phyloP scores from a whole-genome alignment of 2,113 vertebrate species.

The Cinclus mexicanus region DNA sequence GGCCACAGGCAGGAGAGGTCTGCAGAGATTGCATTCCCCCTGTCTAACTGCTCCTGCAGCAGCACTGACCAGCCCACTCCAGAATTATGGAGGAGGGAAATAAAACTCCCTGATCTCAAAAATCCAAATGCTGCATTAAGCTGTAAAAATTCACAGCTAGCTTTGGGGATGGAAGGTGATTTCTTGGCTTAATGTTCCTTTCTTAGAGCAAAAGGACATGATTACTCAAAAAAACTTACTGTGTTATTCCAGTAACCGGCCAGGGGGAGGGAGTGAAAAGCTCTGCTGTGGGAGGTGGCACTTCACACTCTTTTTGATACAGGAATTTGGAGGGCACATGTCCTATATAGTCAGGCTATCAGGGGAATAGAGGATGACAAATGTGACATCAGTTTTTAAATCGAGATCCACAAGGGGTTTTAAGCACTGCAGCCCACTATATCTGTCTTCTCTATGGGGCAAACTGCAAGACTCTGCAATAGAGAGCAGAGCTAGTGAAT shows the following conservation, averaged over 20 bases:
- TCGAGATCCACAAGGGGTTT: conserved; percentile 14
- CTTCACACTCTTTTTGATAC: neutral
- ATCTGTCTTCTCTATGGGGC: conserved; percentile 18
- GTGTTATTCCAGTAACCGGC: neutral
- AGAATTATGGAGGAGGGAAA: neutral
- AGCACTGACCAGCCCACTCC: neutral
- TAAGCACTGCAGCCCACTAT: neutral
- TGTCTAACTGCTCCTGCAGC: neutral
- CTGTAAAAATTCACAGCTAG: conserved; percentile 17
- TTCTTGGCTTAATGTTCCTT: conserved; percentile 12
- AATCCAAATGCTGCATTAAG: neutral
- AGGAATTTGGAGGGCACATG: conserved; percentile 9
- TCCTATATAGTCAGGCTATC: neutral
- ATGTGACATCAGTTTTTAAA: conserved; percentile 19
- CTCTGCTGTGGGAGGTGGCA: neutral
- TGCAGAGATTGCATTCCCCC: conserved; percentile 35
- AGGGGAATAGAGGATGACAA: neutral
- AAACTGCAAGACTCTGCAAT: neutral
- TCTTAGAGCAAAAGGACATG: conserved; percentile 11
- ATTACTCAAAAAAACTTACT: neutral
- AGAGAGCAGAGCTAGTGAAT: neutral
- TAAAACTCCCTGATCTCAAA: conserved; percentile 23
- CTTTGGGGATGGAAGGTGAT: conserved; percentile 16
- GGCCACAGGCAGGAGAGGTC: conserved; percentile 20
- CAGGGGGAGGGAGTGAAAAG: conserved; percentile 24